phyloP scores from a whole-genome alignment of 1,140 invertebrate genomes.

The Olivierus martensii region DNA sequence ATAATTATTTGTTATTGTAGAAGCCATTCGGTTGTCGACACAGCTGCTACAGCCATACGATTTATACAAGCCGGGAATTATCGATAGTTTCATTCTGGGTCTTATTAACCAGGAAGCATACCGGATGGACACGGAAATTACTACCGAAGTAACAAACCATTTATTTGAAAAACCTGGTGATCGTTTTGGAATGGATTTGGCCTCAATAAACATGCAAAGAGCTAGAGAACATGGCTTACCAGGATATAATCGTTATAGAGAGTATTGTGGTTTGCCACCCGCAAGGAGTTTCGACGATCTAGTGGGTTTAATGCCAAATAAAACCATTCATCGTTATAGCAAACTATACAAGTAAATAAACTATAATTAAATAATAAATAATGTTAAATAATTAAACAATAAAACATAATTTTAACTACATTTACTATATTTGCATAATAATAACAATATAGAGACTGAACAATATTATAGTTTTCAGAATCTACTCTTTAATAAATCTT shows the following conservation, averaged over 20 bases:
- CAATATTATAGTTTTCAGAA: too few species aligned
- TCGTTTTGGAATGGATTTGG: constrained; percentile 28
- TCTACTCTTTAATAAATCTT: too few species aligned
- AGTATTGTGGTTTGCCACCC: constrained; percentile 64
- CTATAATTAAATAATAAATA: neutral
- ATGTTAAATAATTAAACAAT: neutral
- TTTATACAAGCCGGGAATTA: constrained; percentile 72
- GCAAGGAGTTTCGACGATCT: constrained; percentile 20
- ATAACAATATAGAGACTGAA: too few species aligned
- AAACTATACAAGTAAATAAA: constrained; percentile 18
- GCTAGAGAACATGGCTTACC: constrained; percentile 36
- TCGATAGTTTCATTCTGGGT: constrained; percentile 86
- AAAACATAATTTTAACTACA: too few species aligned
- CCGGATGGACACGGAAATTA: constrained; percentile 87
- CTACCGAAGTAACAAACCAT: constrained; percentile 48
- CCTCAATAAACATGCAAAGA: constrained; percentile 29
- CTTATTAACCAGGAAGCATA: constrained; percentile 85
- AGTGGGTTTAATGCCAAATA: constrained; percentile 22
- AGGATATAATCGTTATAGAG: constrained; percentile 28
- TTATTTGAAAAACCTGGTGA: constrained; percentile 27
- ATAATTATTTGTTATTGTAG: constrained; percentile 26
- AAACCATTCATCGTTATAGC: constrained; percentile 18
- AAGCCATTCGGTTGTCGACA: constrained; percentile 74
- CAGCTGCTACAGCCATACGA: constrained; percentile 77
- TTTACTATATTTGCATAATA: too few species aligned